Evolutionary conservation across 2,797 vertebrate genomes (phyloP), one percentile per base, ranked within the genome.

Genomic region (Spinibarbus caldwelli): DNA sequence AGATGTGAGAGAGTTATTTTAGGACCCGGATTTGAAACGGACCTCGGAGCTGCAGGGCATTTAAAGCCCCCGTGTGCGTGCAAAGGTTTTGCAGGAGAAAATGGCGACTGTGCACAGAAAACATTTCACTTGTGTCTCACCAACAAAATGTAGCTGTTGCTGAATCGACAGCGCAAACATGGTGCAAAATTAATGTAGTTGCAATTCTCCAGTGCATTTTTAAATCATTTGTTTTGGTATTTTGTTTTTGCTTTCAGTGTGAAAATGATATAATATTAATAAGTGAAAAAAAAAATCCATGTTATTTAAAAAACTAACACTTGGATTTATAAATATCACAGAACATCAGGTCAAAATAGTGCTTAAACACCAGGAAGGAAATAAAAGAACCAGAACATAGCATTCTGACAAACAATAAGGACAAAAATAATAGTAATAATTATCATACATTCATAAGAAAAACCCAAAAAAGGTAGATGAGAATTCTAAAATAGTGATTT

Each of bases 91-190:
- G 72, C 45, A 66, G 57, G 78, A 86, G 88, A 95, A 95, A 92
- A 95, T 96, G 96, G 95, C 95, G 92, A 96, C 96, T 88, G 92
- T 90, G 72, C 86, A 91, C 92, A 84, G 94, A 95, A 59, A 76
- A 83, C 31, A 34, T 83, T 64, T 75, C 21, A 62, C 54, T 64
- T 72, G 26, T 80, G 64, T 82, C 34, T 31, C 80, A 54, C 49
- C 45, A 70, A 80, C 31, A 38, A 80, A 36, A 68, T 54, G 21
- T 8, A 67, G 29, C 57, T 5, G 5, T 21, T 36, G 23, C 36
- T 38, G 31, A 70, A 70, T 70, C 45, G 14, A 72, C 19, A 6
- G 5, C 2, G 9, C 64, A 36, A 26, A n/a, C 38, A 29, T 41
- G 12, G 12, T 54, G 31, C 15, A 38, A 54, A 11, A 41, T 70